Conservation (phyloP, 1,140 invertebrate species). For the Potamilus streckersoni region DNA sequence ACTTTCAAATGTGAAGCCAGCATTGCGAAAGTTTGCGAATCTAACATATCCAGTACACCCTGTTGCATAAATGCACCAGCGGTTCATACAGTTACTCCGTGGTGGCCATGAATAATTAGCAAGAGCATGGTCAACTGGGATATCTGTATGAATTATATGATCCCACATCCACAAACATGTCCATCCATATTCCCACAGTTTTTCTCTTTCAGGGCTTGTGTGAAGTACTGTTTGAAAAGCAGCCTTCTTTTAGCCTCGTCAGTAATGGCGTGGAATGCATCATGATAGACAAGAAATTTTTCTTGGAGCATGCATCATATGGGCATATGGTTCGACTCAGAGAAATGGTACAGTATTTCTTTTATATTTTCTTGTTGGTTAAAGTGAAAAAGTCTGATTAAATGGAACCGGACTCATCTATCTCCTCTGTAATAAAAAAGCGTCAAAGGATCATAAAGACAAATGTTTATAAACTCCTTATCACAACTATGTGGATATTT, state of each 20-base stretch:
- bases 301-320: slow-evolving; percentile 45
- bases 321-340: slow-evolving; percentile 42
- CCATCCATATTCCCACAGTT: too few relatives aligned
- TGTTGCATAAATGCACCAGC: too few relatives aligned
- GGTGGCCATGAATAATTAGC: too few relatives aligned
- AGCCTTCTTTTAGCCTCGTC: slow-evolving; percentile 55
- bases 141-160: too few relatives aligned
- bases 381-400: too few relatives aligned
- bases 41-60: too few relatives aligned
- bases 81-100: too few relatives aligned
- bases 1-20: too few relatives aligned
- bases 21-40: too few relatives aligned
- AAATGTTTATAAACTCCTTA: not conserved
- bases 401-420: not conserved
- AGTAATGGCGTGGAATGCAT: slow-evolving; percentile 63
- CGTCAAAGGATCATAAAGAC: not conserved
- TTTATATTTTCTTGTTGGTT: not conserved
- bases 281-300: slow-evolving; percentile 61
- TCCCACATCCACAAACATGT: too few relatives aligned
- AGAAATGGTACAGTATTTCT: slow-evolving; percentile 39
- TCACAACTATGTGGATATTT: not conserved
- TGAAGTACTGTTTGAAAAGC: slow-evolving; percentile 55
- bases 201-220: slow-evolving; percentile 45
- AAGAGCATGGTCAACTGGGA: too few relatives aligned
- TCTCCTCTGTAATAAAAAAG: not conserved